Conservation (phyloP, 1,140 invertebrate genomes). For the Cydia amplana region DNA sequence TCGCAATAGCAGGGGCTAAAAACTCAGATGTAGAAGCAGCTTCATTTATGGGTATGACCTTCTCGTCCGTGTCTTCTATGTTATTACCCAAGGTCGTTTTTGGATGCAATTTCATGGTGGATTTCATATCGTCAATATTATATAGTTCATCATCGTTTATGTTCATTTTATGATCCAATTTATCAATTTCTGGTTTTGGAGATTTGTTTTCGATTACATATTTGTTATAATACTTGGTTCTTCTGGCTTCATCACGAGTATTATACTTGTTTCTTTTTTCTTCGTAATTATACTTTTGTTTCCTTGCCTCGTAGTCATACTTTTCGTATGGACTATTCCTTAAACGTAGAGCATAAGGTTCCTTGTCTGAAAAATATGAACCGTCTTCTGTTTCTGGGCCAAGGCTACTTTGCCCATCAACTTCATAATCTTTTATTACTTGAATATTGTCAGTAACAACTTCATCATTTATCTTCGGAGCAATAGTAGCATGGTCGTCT, state of each 20-base stretch:
- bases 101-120: neutral
- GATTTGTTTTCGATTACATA: slow-evolving; percentile 31
- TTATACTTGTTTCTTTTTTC: neutral
- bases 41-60: neutral
- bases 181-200: slow-evolving; percentile 5
- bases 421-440: neutral
- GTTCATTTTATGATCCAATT: slow-evolving; percentile 20
- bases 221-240: slow-evolving; percentile 33
- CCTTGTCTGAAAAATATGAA: neutral
- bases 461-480: neutral
- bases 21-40: neutral
- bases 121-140: slow-evolving; percentile 33
- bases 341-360: neutral
- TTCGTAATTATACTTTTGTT: neutral
- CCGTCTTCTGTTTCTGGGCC: neutral
- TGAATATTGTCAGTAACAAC: neutral
- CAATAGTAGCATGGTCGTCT: slow-evolving; percentile 9
- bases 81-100: neutral
- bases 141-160: neutral
- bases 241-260: neutral
- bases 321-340: neutral
- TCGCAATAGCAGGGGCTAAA: neutral
- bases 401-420: neutral
- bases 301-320: slow-evolving; percentile 1
- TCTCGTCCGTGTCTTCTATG: neutral